Percentiles rank a stretch among this genome's conserved stretches.
Conservation (phyloP, 2,888 invertebrate genomes). For the Ischnus inquisitorius region DNA sequence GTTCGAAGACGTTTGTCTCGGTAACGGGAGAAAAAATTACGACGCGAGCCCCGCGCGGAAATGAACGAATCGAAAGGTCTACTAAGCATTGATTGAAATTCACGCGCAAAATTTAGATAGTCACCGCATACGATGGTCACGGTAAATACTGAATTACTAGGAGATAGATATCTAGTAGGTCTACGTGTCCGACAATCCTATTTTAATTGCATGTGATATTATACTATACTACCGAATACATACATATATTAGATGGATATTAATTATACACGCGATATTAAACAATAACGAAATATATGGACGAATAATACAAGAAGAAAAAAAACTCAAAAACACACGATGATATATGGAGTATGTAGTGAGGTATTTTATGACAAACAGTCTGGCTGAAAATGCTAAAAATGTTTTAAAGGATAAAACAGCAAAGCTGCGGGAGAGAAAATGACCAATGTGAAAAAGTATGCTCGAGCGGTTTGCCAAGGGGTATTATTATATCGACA, state of each 20-base stretch:
- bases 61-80: constrained; percentile 17
- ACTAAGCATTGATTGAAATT: constrained; percentile 25
- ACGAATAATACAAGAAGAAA: constrained; percentile 67
- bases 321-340: constrained; percentile 58
- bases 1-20: background rate
- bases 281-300: constrained; percentile 63
- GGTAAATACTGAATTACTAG: constrained; percentile 73
- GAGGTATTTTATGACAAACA: constrained; percentile 35
- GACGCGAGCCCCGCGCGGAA: background rate
- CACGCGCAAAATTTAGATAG: constrained; percentile 58
- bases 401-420: constrained; percentile 55
- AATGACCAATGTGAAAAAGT: constrained; percentile 76
- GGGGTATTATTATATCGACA: constrained; percentile 62
- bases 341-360: constrained; percentile 71
- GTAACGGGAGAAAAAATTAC: background rate
- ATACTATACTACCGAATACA: constrained; percentile 75
- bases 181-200: constrained; percentile 84
- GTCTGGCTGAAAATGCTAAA: constrained; percentile 41
- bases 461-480: constrained; percentile 71
- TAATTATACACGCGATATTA: constrained; percentile 70
- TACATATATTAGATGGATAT: constrained; percentile 62
- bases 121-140: constrained; percentile 69
- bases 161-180: constrained; percentile 66
- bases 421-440: constrained; percentile 47
- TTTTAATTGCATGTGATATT: constrained; percentile 84